Evolutionary conservation across 2,113 vertebrate genomes (phyloP).

Genomic region (Crypturellus undulatus): DNA sequence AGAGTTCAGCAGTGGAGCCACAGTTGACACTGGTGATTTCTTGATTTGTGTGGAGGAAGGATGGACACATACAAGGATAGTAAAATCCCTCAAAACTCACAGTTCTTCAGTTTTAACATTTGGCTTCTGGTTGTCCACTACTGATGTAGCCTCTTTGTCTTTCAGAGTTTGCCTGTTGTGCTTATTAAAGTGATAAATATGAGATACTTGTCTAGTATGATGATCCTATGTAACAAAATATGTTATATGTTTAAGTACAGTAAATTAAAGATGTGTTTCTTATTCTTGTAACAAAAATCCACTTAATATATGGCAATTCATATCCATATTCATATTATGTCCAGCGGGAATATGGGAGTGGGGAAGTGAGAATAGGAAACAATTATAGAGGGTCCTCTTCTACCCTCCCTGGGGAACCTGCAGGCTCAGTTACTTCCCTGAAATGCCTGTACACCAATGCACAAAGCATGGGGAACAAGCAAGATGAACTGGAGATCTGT

Average conservation of each 20-base stretch:
- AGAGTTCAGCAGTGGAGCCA: background rate
- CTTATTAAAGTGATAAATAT: background rate
- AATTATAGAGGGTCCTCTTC: no score
- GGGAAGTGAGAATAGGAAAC: no score
- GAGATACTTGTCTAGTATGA: background rate
- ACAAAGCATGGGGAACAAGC: no score
- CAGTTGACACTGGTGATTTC: background rate
- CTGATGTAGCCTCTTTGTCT: background rate
- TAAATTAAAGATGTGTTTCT: background rate
- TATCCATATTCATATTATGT: no score
- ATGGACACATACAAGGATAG: background rate
- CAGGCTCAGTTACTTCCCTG: no score
- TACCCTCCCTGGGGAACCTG: no score
- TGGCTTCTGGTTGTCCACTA: background rate
- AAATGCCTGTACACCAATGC: no score
- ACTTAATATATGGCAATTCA: background rate
- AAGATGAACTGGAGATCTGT: no score
- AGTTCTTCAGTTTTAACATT: background rate
- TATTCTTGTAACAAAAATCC: rapidly evolving
- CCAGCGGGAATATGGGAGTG: no score
- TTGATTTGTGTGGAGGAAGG: background rate
- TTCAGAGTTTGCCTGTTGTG: background rate
- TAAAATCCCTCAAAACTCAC: background rate
- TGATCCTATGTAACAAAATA: background rate
- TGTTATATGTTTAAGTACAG: background rate